Conservation (phyloP, 2,797 vertebrate genomes). For the Crocidura indochinensis region DNA sequence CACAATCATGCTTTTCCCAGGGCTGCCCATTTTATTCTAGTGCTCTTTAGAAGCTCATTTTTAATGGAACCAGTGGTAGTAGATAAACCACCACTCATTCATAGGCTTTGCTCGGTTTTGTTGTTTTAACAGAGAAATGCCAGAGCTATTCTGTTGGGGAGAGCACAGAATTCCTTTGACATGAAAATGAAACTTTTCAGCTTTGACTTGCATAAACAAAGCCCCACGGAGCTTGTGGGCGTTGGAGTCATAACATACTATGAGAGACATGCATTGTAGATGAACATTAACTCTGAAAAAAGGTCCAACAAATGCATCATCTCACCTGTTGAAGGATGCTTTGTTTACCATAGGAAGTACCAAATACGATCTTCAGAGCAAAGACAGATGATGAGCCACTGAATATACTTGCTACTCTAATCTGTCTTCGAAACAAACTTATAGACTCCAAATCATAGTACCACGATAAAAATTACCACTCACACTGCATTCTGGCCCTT, state of each 20-base stretch:
- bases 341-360: slow-evolving; percentile 15
- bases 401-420: background rate
- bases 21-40: slow-evolving; percentile 76
- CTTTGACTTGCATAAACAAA: slow-evolving; percentile 29
- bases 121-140: slow-evolving; percentile 42
- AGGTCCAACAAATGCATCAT: background rate
- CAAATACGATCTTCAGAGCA: background rate
- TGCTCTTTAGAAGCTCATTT: slow-evolving; percentile 24
- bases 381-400: background rate
- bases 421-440: background rate
- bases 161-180: slow-evolving; percentile 77
- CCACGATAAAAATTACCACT: background rate
- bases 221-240: slow-evolving; percentile 73
- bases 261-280: slow-evolving; percentile 49
- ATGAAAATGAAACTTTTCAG: slow-evolving; percentile 76
- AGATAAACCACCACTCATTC: slow-evolving; percentile 19
- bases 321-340: background rate
- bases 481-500: background rate
- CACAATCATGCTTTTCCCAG: slow-evolving; percentile 43
- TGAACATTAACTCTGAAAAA: slow-evolving; percentile 50
- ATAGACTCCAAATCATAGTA: background rate
- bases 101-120: background rate
- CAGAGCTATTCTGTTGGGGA: slow-evolving; percentile 67
- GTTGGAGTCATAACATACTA: slow-evolving; percentile 12
- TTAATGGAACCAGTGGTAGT: slow-evolving; percentile 48